phyloP scores from a whole-genome alignment of 2,113 vertebrate species.

The Aplodontia rufa region DNA sequence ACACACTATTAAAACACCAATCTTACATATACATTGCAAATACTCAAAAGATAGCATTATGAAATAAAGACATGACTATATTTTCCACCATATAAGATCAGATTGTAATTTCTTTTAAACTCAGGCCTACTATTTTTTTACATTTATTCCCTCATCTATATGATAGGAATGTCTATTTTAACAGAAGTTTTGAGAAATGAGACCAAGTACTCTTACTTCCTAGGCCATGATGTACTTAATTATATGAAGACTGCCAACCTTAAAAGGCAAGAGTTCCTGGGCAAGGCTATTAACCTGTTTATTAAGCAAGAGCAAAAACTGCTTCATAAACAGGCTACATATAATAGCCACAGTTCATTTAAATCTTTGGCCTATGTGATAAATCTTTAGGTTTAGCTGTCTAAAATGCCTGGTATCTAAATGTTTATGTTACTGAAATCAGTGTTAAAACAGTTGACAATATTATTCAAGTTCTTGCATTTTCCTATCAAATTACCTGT shows the following conservation, averaged over 20 bases:
- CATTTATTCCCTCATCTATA: not conserved
- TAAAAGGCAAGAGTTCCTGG: not conserved
- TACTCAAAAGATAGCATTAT: not conserved
- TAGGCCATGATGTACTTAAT: not conserved
- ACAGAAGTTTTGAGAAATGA: not conserved
- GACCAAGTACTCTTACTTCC: not conserved
- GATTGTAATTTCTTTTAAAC: not conserved
- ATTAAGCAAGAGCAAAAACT: slow-evolving; percentile 1
- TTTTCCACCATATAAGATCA: not conserved
- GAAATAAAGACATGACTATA: not conserved
- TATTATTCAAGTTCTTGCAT: not conserved
- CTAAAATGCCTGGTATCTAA: slow-evolving; percentile 9
- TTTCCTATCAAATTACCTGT: not conserved
- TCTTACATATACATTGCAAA: not conserved
- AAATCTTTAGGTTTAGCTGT: not conserved
- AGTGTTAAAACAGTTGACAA: not conserved
- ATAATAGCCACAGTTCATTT: not conserved
- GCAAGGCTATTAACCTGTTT: not conserved
- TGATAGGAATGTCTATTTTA: not conserved
- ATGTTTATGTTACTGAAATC: not conserved
- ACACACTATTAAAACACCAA: not conserved
- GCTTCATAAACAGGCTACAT: not conserved
- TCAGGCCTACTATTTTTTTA: not conserved
- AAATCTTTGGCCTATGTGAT: not conserved
- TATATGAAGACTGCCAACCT: not conserved